Evolutionary conservation across 2,797 vertebrate species (phyloP).

Genomic region (Aythya fuligula): DNA sequence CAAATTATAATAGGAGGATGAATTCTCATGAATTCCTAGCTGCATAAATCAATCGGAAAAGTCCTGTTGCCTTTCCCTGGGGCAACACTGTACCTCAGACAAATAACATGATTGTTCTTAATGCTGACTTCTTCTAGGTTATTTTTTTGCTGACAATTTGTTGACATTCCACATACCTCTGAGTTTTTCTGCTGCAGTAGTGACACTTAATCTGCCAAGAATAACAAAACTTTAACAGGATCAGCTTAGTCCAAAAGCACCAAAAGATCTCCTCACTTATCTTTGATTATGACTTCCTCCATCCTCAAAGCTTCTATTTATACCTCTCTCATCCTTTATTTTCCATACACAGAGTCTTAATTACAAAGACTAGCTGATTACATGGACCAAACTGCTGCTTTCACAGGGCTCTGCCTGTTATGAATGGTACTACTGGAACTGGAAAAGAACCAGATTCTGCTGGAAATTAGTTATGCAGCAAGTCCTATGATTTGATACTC

Average conservation of each 20-base stretch:
- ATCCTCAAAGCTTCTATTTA: background rate
- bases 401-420: background rate
- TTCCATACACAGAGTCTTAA: background rate
- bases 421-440: background rate
- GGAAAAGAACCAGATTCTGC: background rate
- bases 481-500: background rate
- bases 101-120: constrained; percentile 14
- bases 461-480: background rate
- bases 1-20: background rate
- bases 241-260: background rate
- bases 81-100: background rate
- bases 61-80: background rate
- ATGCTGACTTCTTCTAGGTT: background rate
- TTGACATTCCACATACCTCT: background rate
- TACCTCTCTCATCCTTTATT: background rate
- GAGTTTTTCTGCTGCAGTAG: background rate
- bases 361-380: accelerated
- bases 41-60: background rate
- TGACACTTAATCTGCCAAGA: background rate
- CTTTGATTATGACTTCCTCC: background rate
- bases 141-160: background rate
- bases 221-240: background rate
- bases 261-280: background rate
- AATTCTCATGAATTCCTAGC: background rate
- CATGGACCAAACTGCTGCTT: background rate